Evolutionary conservation across 2,888 invertebrate species (phyloP).

Genomic region (Drosophila meridiana): DNA sequence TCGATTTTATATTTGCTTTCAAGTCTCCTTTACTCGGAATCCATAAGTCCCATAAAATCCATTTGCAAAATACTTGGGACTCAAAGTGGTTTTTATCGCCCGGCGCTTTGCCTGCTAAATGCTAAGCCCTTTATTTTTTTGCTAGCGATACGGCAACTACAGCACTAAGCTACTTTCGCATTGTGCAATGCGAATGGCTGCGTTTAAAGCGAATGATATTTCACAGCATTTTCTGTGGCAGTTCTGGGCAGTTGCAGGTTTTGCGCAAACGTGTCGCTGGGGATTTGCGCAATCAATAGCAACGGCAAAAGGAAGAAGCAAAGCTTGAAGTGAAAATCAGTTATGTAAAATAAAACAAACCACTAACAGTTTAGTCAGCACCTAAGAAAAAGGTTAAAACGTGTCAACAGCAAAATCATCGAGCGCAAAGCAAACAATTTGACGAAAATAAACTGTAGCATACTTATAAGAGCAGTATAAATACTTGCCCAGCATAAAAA

Average conservation of each 20-base stretch:
- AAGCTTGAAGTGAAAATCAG: constrained; percentile 6
- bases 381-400: constrained; percentile 5
- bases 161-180: constrained; percentile 37
- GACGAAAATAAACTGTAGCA: constrained; percentile 11
- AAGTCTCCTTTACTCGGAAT: constrained; percentile 17
- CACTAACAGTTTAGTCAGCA: constrained; percentile 16
- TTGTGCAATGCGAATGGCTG: constrained; percentile 16
- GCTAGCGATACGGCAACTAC: constrained; percentile 3
- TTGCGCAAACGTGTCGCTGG: constrained; percentile 46
- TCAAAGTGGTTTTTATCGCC: constrained; percentile 23
- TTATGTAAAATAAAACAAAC: constrained; percentile 10
- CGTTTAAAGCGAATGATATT: constrained; percentile 21
- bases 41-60: constrained; percentile 35
- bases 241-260: constrained; percentile 39
- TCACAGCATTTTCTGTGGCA: constrained; percentile 20
- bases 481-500: constrained; percentile 13
- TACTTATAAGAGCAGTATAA: constrained; percentile 9
- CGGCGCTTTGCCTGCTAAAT: constrained; percentile 36
- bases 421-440: neutral
- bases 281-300: constrained; percentile 56
- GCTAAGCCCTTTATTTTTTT: constrained; percentile 34
- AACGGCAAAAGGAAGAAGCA: constrained; percentile 4
- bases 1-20: constrained; percentile 26
- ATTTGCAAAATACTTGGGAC: constrained; percentile 41
- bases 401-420: neutral